Evolutionary conservation across 1,140 invertebrate species (phyloP).

Genomic region (Sogatella furcifera): DNA sequence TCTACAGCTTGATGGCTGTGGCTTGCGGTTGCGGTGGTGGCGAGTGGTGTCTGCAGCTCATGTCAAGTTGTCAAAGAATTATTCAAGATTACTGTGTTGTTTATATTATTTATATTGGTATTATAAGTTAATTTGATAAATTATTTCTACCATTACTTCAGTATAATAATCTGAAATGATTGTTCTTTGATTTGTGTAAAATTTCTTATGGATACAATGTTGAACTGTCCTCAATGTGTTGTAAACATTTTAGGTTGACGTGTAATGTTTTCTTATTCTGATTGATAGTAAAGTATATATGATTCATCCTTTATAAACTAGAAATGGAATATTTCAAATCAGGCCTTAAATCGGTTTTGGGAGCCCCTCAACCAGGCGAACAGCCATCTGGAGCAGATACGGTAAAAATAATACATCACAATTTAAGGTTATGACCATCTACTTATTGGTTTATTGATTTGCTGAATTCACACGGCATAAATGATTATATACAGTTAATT

Average conservation of each 20-base stretch:
- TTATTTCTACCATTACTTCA: too few species aligned
- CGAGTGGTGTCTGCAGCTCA: too few species aligned
- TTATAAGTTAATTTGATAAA: too few species aligned
- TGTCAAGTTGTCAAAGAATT: too few species aligned
- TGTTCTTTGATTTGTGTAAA: too few species aligned
- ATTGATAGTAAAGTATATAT: neutral
- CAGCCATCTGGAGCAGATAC: constrained; percentile 72
- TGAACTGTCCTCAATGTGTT: too few species aligned
- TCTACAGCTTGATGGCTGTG: too few species aligned
- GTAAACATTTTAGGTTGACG: neutral
- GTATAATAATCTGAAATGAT: too few species aligned
- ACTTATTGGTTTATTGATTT: neutral
- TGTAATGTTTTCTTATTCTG: neutral
- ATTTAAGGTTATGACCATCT: neutral
- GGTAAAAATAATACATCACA: constrained; percentile 41
- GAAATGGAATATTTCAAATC: constrained; percentile 81
- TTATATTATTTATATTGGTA: too few species aligned
- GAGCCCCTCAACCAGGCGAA: constrained; percentile 58
- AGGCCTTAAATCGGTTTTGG: constrained; percentile 78
- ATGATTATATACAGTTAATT: neutral
- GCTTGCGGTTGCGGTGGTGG: too few species aligned
- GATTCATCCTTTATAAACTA: neutral
- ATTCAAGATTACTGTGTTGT: too few species aligned
- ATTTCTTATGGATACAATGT: too few species aligned
- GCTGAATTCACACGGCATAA: neutral